phyloP scores from a whole-genome alignment of 2,113 vertebrate genomes.

The Apteryx owenii region DNA sequence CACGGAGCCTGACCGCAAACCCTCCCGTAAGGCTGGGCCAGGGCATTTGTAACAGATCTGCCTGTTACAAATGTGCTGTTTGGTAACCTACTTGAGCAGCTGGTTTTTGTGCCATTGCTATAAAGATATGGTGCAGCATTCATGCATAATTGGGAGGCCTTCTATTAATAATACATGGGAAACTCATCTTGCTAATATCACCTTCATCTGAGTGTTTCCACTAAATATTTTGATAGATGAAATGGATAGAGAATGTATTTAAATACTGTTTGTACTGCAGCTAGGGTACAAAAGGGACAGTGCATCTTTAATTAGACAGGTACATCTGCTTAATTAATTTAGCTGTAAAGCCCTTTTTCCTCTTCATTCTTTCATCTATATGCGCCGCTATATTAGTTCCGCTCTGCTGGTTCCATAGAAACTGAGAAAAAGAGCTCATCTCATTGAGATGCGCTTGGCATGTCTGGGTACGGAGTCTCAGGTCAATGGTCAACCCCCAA shows the following conservation, averaged over 20 bases:
- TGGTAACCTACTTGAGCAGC: conserved; percentile 36
- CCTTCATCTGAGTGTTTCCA: conserved; percentile 64
- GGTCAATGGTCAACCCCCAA: conserved; percentile 81
- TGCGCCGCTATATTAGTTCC: conserved; percentile 84
- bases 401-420: conserved; percentile 75
- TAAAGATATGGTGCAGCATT: conserved; percentile 44
- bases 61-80: conserved; percentile 40
- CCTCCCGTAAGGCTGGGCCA: not conserved
- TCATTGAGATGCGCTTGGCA: conserved; percentile 81
- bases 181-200: conserved; percentile 75
- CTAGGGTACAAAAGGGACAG: conserved; percentile 65
- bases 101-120: conserved; percentile 16
- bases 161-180: conserved; percentile 76
- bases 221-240: conserved; percentile 77
- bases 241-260: conserved; percentile 66
- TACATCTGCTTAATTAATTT: conserved; percentile 88
- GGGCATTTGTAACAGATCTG: not conserved
- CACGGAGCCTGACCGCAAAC: not conserved
- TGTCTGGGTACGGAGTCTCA: conserved; percentile 74
- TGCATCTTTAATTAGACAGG: conserved; percentile 76
- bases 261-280: conserved; percentile 75
- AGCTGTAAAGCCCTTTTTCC: conserved; percentile 82
- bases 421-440: conserved; percentile 58
- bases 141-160: conserved; percentile 66
- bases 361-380: conserved; percentile 69